phyloP scores from a whole-genome alignment of 92 coral and sea anemone genomes.

The Montipora capitata region DNA sequence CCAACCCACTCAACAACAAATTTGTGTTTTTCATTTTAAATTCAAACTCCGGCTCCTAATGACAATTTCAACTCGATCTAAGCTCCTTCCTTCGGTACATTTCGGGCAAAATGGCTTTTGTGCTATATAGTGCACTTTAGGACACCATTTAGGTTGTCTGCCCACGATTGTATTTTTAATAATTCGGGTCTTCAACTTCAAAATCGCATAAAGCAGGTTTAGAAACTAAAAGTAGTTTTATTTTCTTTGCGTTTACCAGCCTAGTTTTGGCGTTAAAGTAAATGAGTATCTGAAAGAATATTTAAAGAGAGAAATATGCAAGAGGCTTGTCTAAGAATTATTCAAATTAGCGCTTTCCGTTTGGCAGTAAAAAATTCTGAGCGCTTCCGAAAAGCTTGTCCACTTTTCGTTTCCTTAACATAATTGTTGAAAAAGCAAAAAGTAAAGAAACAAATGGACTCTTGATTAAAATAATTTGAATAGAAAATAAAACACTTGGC shows the following conservation, averaged over 20 bases:
- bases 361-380: not conserved
- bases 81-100: not conserved
- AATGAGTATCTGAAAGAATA: not conserved
- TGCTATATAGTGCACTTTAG: too few species aligned
- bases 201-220: not conserved
- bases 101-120: too few species aligned
- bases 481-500: too few species aligned
- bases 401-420: not conserved
- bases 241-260: not conserved
- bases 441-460: too few species aligned
- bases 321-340: not conserved
- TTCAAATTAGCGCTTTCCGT: not conserved
- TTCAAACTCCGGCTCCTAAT: not conserved
- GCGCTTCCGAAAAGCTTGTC: slow-evolving; percentile 11
- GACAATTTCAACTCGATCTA: not conserved
- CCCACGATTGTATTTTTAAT: too few species aligned
- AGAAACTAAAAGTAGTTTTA: not conserved
- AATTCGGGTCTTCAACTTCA: too few species aligned
- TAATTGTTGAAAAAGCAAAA: too few species aligned
- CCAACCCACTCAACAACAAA: not conserved
- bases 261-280: not conserved
- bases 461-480: too few species aligned
- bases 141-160: too few species aligned
- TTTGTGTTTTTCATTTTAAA: not conserved
- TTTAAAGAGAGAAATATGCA: not conserved